Evolutionary conservation across 2,888 invertebrate genomes (phyloP), one percentile per base, ranked within the genome.

Genomic region (Papilio demoleus): DNA sequence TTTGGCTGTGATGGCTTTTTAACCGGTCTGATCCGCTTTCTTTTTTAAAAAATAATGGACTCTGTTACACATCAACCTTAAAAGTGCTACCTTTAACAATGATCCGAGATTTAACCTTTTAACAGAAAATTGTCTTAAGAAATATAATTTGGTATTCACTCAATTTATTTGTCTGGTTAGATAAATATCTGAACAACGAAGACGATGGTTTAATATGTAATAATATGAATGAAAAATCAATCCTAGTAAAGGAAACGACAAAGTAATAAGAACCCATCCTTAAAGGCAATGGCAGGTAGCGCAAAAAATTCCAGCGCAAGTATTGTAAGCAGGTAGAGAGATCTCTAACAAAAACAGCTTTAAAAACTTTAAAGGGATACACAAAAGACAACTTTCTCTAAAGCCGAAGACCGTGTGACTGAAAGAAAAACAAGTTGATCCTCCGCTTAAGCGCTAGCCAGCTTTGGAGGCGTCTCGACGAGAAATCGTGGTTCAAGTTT

Each of bases 361-460:
- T 22, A 53, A 62, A 70, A 65, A 65, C 22, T 66, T 65, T 36
- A 50, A 62, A 40, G 64, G 56, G 60, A 60, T 69, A 73, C 63
- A 71, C 71, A 70, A 68, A 68, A 47, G 68, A 67, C 34, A 70
- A 70, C 66, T 61, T 68, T 71, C 68, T 67, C 56, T 34, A 45
- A 24, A 66, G 68, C 59, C 71, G 72, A 72, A 71, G 36, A 72
- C 70, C 50, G 34, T 53, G 53, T n/a, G 69, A 65, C 53, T 60
- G 50, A 19, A 53, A 42, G 68, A 71, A 71, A 71, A 70, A 70
- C 56, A 59, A 71, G 60, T 71, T 72, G 71, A 71, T 68, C 67
- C 70, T 67, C 66, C 47, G 68, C 65, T 67, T 63, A 64, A 65
- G 50, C 62, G 67, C 50, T 68, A 66, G 53, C 65, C 62, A n/a